Percentiles rank a stretch among this genome's conserved stretches.
Conservation (phyloP, 1,140 invertebrate genomes). For the Drosophila ficusphila region DNA sequence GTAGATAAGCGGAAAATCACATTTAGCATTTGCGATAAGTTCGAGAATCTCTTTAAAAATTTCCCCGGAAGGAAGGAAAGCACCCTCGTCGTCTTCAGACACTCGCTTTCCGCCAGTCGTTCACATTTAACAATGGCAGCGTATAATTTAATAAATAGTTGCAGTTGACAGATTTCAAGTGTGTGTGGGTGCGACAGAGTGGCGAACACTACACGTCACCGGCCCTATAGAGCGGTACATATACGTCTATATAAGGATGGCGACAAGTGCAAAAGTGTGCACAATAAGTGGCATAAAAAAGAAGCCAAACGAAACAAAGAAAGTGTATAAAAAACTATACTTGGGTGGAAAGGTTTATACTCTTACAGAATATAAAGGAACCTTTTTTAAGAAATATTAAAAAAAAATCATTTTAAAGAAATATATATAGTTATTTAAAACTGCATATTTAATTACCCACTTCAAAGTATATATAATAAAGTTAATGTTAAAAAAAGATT, state of each 20-base stretch:
- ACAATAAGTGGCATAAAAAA: conserved; percentile 71
- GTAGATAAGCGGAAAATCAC: conserved; percentile 61
- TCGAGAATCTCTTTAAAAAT: conserved; percentile 52
- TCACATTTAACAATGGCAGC: conserved; percentile 72
- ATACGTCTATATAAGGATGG: conserved; percentile 35
- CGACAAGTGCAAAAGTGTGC: conserved; percentile 74
- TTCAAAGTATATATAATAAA: no score
- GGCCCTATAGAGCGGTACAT: conserved; percentile 36
- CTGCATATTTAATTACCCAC: no score
- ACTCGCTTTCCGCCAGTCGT: conserved; percentile 22
- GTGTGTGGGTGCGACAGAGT: conserved; percentile 27
- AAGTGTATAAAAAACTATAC: background rate
- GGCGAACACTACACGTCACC: conserved; percentile 49
- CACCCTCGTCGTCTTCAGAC: background rate
- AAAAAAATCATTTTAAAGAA: background rate
- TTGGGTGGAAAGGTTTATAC: background rate
- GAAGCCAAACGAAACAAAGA: conserved; percentile 33
- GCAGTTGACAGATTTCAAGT: conserved; percentile 83
- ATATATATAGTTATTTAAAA: no score
- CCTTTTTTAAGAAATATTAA: background rate
- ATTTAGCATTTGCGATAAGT: conserved; percentile 44
- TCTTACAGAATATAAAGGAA: background rate
- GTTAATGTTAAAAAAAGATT: no score
- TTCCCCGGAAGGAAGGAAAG: conserved; percentile 15
- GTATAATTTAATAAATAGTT: conserved; percentile 83